Evolutionary conservation across 2,888 invertebrate genomes (phyloP).

Genomic region (Bembecia ichneumoniformis): DNA sequence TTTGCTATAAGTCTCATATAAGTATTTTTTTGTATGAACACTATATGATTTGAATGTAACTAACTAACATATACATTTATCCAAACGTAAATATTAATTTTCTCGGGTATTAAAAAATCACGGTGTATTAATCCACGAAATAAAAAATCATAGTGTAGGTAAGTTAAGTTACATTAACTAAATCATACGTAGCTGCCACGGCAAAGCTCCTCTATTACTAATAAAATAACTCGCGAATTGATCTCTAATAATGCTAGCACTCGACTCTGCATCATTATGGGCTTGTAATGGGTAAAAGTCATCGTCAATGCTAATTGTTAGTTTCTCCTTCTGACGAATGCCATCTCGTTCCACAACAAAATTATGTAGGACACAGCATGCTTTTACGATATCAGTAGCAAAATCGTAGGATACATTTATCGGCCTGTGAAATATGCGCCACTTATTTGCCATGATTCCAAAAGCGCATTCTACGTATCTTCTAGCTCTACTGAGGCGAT

Average conservation of each 20-base stretch:
- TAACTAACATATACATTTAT: too few relatives aligned
- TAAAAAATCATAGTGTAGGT: too few relatives aligned
- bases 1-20: too few relatives aligned
- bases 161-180: too few relatives aligned
- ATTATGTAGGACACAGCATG: conserved; percentile 6
- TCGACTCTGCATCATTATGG: conserved; percentile 10
- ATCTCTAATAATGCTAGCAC: conserved; percentile 15
- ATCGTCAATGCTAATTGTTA: conserved; percentile 13
- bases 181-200: conserved; percentile 7
- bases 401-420: conserved; percentile 1
- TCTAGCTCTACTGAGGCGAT: conserved; percentile 1
- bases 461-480: too few relatives aligned
- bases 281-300: conserved; percentile 14
- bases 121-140: too few relatives aligned
- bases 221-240: conserved; percentile 10
- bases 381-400: neutral
- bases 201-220: conserved; percentile 9
- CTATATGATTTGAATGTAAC: too few relatives aligned
- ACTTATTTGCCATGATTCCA: neutral
- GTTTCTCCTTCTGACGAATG: conserved; percentile 12
- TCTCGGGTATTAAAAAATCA: too few relatives aligned
- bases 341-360: conserved; percentile 10
- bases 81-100: too few relatives aligned
- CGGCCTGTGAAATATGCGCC: conserved; percentile 1
- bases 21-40: too few relatives aligned